Percentiles rank a stretch among this genome's conserved stretches.
These are phyloP conservation scores for Halichoeres trimaculatus DNA, from an alignment of 2,113 vertebrate species.

Conservation along the genomic window DNA sequence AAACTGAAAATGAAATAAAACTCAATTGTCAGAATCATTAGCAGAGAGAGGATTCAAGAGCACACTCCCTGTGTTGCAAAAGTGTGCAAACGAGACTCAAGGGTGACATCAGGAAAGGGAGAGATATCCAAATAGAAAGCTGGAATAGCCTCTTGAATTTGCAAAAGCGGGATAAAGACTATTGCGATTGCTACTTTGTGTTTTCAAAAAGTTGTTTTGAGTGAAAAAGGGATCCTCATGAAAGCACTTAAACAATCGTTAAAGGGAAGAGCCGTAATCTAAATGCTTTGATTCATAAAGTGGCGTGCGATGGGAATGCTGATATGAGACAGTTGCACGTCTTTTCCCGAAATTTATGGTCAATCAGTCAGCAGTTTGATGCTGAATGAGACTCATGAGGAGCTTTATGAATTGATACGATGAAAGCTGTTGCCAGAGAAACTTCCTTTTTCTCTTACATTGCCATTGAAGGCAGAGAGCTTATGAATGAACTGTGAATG, in stretches of 20 bases:
- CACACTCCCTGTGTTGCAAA: constrained; percentile 4
- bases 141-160: constrained; percentile 41
- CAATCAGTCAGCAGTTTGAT: constrained; percentile 34
- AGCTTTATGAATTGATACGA: constrained; percentile 43
- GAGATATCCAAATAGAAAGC: constrained; percentile 20
- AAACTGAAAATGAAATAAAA: constrained; percentile 43
- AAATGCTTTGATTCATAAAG: constrained; percentile 54
- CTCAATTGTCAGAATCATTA: constrained; percentile 53
- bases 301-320: constrained; percentile 31
- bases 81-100: constrained; percentile 18
- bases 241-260: constrained; percentile 21
- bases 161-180: constrained; percentile 4
- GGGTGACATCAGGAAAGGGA: constrained; percentile 32
- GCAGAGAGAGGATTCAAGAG: constrained; percentile 23
- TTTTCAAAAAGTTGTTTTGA: constrained; percentile 43
- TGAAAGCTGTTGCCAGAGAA: constrained; percentile 1
- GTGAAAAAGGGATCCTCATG: constrained; percentile 25
- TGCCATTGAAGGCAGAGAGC: neutral
- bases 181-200: constrained; percentile 1
- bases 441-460: neutral
- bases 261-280: constrained; percentile 35
- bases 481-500: constrained; percentile 23
- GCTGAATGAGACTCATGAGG: constrained; percentile 43
- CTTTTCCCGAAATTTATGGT: constrained; percentile 48
- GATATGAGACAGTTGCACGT: constrained; percentile 53